These are phyloP conservation scores for Drosophila oshimai DNA, from an alignment of 1,140 invertebrate genomes.

Conservation along the genomic window DNA sequence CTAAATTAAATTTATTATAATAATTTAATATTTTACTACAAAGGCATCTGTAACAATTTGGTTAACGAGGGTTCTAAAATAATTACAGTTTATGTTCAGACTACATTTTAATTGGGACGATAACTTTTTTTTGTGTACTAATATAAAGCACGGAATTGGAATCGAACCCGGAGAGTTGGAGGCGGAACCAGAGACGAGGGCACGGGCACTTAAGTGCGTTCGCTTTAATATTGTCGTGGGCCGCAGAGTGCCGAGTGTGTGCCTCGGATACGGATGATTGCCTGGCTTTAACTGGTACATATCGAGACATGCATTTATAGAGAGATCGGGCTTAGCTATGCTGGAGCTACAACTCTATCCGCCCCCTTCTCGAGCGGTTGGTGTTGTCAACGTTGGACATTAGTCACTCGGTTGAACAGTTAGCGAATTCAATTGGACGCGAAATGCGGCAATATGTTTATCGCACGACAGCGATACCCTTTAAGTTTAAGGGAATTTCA, in stretches of 20 bases:
- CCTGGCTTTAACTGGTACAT: constrained; percentile 24
- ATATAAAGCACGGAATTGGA: constrained; percentile 41
- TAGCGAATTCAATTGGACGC: constrained; percentile 55
- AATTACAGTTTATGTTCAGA: too few species aligned
- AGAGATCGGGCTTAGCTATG: constrained; percentile 25
- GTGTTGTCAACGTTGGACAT: constrained; percentile 51
- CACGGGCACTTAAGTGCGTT: constrained; percentile 62
- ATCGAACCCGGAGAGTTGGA: constrained; percentile 23
- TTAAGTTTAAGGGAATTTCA: not conserved
- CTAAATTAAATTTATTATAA: too few species aligned
- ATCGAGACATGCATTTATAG: not conserved
- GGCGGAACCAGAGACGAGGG: constrained; percentile 36
- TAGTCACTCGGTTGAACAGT: constrained; percentile 57
- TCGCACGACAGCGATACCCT: constrained; percentile 29
- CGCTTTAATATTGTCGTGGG: constrained; percentile 53
- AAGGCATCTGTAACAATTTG: too few species aligned
- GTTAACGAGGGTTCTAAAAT: too few species aligned
- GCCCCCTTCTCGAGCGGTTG: not conserved
- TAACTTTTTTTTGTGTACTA: not conserved
- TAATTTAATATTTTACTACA: too few species aligned
- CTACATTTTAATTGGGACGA: too few species aligned
- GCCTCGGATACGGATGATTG: constrained; percentile 50
- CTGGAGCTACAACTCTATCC: constrained; percentile 14
- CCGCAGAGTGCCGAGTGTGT: constrained; percentile 45
- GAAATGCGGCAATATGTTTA: constrained; percentile 27